Evolutionary conservation across 1,140 invertebrate species (phyloP).

Genomic region (Drosophila littoralis): DNA sequence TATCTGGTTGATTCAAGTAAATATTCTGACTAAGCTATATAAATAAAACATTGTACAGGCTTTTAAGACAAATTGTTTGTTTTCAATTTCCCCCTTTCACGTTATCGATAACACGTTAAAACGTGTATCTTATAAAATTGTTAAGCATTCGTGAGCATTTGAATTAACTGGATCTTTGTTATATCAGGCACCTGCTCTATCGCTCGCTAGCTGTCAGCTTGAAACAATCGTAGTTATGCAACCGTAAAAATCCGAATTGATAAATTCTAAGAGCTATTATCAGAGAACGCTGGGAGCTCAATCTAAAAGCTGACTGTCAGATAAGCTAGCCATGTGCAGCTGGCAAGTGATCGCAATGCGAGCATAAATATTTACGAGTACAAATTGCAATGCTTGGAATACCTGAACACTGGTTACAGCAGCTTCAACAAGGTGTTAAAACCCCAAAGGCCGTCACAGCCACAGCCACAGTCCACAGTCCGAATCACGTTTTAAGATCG

Average conservation of each 20-base stretch:
- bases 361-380: constrained; percentile 53
- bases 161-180: constrained; percentile 6
- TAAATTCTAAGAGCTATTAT: constrained; percentile 22
- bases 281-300: not conserved
- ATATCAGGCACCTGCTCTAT: constrained; percentile 17
- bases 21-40: too few relatives aligned
- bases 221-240: constrained; percentile 17
- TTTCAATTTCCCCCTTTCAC: too few relatives aligned
- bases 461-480: constrained; percentile 13
- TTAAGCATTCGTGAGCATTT: constrained; percentile 23
- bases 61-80: too few relatives aligned
- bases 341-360: constrained; percentile 27
- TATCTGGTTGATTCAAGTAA: too few relatives aligned
- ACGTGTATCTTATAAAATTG: not conserved
- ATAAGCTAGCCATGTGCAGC: constrained; percentile 27
- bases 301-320: constrained; percentile 2
- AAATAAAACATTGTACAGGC: too few relatives aligned
- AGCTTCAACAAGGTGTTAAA: constrained; percentile 55
- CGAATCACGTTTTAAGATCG: constrained; percentile 83
- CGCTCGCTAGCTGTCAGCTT: not conserved
- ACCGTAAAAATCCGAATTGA: not conserved
- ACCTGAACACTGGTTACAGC: constrained; percentile 46
- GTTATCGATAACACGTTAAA: not conserved
- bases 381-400: constrained; percentile 63
- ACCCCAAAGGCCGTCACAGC: constrained; percentile 35